Evolutionary conservation across 2,113 vertebrate genomes (phyloP).

Genomic region (Urocitellus parryii): DNA sequence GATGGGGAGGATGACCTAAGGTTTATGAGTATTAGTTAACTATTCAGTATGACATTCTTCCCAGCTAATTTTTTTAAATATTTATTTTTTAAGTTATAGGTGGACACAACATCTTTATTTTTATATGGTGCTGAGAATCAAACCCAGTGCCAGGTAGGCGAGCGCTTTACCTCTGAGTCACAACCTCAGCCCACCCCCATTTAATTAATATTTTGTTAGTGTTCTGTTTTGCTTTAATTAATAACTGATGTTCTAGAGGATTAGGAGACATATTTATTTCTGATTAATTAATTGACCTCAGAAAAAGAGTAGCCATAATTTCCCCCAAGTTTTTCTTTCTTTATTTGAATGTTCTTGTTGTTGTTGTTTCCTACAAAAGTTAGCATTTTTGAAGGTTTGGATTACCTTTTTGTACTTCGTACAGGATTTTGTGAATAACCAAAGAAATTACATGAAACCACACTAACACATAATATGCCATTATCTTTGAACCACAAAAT

Average conservation of each 20-base stretch:
- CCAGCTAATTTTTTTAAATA: background rate
- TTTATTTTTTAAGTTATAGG: too few species aligned
- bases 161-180: too few species aligned
- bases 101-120: too few species aligned
- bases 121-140: too few species aligned
- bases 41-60: background rate
- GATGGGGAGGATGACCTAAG: background rate
- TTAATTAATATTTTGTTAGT: background rate
- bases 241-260: background rate
- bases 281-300: conserved; percentile 25
- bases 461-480: too few species aligned
- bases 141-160: too few species aligned
- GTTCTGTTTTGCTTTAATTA: conserved; percentile 30
- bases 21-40: background rate
- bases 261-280: background rate
- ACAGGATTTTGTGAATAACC: conserved; percentile 14
- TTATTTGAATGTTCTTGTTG: too few species aligned
- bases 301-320: conserved; percentile 25
- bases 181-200: too few species aligned
- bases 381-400: background rate
- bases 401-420: conserved; percentile 3
- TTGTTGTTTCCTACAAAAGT: background rate
- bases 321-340: background rate
- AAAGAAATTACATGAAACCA: background rate
- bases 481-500: background rate